Percentiles rank a stretch among this genome's conserved stretches.
phyloP scores from a whole-genome alignment of 1,140 invertebrate species.

The Eriosoma lanigerum region DNA sequence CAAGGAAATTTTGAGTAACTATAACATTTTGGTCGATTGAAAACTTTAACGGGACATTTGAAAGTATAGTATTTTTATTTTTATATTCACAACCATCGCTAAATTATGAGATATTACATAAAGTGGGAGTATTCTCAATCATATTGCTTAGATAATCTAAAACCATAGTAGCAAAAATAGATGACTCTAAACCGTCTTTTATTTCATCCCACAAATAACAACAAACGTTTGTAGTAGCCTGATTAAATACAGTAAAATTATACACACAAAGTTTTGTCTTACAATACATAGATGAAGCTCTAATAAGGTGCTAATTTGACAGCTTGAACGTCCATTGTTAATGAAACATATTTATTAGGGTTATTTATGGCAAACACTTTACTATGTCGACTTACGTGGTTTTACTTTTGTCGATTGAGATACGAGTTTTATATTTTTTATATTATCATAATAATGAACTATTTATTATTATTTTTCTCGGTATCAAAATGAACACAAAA shows the following conservation, averaged over 20 bases:
- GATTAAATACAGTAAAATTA: background rate
- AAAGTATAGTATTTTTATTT: background rate
- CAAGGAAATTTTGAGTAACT: no score
- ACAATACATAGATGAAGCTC: background rate
- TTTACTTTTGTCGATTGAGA: no score
- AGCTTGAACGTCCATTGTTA: no score
- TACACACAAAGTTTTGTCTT: background rate
- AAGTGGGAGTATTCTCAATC: background rate
- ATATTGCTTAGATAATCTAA: no score
- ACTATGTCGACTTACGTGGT: no score
- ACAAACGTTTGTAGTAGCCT: no score
- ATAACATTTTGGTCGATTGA: background rate
- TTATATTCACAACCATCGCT: background rate
- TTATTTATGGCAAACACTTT: background rate
- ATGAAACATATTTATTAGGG: background rate
- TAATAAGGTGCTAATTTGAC: background rate
- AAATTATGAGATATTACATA: background rate
- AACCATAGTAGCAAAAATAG: background rate
- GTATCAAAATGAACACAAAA: no score
- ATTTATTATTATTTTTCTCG: no score
- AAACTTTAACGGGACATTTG: background rate
- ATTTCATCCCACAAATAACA: no score
- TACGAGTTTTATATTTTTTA: no score
- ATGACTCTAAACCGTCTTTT: background rate
- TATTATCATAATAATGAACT: no score